These are phyloP conservation scores for Poecilia velifera DNA, from an alignment of 2,797 vertebrate species.

Conservation along the genomic window DNA sequence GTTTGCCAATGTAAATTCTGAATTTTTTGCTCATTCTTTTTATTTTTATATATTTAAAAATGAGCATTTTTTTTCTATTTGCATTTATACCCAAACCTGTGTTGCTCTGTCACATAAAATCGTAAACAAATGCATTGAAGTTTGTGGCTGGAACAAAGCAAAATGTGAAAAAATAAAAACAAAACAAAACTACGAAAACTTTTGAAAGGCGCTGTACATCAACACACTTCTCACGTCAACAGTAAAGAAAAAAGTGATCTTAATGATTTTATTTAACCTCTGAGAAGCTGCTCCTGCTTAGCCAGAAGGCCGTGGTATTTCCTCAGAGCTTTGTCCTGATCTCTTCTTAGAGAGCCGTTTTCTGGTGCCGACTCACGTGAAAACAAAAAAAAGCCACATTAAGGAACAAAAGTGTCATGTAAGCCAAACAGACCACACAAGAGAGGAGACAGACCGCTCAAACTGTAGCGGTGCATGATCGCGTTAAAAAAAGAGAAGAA, in stretches of 20 bases:
- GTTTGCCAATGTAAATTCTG: not conserved
- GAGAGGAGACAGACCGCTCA: not conserved
- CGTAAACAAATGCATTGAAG: not conserved
- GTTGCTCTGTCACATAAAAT: not conserved
- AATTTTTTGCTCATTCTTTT: not conserved
- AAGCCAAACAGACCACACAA: not conserved
- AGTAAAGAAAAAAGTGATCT: not conserved
- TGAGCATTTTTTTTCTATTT: not conserved
- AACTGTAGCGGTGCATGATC: not conserved
- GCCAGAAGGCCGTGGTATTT: conserved; percentile 93
- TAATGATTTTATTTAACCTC: conserved; percentile 79
- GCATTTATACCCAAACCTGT: not conserved
- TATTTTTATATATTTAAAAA: not conserved
- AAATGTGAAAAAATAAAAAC: not conserved
- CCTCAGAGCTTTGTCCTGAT: conserved; percentile 93
- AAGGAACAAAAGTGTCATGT: conserved; percentile 28
- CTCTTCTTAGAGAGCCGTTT: conserved; percentile 91
- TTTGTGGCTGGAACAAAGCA: not conserved
- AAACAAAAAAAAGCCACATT: conserved; percentile 12
- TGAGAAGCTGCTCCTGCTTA: conserved; percentile 95
- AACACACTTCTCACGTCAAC: not conserved
- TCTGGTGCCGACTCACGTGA: conserved; percentile 91
- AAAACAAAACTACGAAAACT: not conserved
- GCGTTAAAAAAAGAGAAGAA: not conserved
- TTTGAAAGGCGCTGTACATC: not conserved